Conservation (phyloP, 2,113 vertebrate species). For the Arenaria interpres region DNA sequence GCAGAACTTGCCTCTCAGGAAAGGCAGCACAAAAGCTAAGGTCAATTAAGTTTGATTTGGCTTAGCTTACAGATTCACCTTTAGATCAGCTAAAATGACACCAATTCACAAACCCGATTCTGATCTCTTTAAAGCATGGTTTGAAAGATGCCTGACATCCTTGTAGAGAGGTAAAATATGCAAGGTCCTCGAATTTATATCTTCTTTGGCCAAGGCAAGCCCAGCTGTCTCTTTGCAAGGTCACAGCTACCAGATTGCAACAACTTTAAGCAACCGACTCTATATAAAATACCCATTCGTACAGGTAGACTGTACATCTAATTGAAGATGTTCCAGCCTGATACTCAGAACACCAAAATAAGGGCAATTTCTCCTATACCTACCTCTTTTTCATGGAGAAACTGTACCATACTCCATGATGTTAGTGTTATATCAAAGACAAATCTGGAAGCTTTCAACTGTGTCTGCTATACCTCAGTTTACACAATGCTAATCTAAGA, state of each 20-base stretch:
- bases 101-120: background rate
- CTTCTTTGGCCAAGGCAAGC: background rate
- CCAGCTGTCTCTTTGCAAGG: background rate
- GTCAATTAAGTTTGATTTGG: slow-evolving; percentile 12
- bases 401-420: background rate
- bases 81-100: background rate
- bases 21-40: slow-evolving; percentile 6
- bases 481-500: background rate
- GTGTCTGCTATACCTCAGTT: background rate
- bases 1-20: background rate
- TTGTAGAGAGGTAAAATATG: background rate
- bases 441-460: background rate
- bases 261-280: background rate
- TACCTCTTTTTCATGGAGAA: background rate
- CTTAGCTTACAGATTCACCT: background rate
- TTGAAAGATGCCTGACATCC: background rate
- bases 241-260: background rate
- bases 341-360: background rate
- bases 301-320: background rate
- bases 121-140: background rate
- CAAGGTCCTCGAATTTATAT: background rate
- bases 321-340: background rate
- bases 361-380: background rate
- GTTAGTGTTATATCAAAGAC: background rate
- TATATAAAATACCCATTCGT: background rate